These are phyloP conservation scores for Ceratina japonica DNA, from an alignment of 1,140 invertebrate genomes.

Conservation along the genomic window DNA sequence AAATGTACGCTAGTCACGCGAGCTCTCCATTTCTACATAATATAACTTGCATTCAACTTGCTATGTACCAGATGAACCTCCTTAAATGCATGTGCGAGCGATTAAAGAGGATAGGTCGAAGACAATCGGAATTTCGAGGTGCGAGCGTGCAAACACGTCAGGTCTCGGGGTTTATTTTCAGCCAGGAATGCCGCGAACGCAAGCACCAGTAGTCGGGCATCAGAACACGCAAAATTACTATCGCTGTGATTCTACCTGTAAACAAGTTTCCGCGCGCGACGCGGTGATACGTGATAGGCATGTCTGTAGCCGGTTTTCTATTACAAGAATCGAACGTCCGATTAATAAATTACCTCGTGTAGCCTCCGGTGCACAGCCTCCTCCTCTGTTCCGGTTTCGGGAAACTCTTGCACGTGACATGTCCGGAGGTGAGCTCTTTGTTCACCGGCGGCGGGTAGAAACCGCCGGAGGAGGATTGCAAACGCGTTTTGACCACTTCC, in stretches of 20 bases:
- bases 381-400: constrained; percentile 77
- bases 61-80: no score
- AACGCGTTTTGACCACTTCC: constrained; percentile 98
- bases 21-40: no score
- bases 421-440: constrained; percentile 75
- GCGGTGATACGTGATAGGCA: no score
- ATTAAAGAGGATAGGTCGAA: no score
- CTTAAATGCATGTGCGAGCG: no score
- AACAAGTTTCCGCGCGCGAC: no score
- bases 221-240: no score
- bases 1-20: no score
- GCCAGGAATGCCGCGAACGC: constrained; percentile 16
- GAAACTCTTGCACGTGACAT: constrained; percentile 78
- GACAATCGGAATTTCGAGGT: background rate
- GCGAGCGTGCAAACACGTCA: background rate
- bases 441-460: constrained; percentile 79
- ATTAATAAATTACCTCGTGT: constrained; percentile 67
- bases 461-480: constrained; percentile 92
- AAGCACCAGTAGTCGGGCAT: background rate
- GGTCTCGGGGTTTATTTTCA: constrained; percentile 1
- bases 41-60: no score
- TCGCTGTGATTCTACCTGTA: no score
- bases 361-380: constrained; percentile 76
- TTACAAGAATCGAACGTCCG: no score
- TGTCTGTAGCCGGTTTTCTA: no score